These are phyloP conservation scores for Drosophila demipolita DNA, from an alignment of 2,888 invertebrate genomes.

Conservation along the genomic window DNA sequence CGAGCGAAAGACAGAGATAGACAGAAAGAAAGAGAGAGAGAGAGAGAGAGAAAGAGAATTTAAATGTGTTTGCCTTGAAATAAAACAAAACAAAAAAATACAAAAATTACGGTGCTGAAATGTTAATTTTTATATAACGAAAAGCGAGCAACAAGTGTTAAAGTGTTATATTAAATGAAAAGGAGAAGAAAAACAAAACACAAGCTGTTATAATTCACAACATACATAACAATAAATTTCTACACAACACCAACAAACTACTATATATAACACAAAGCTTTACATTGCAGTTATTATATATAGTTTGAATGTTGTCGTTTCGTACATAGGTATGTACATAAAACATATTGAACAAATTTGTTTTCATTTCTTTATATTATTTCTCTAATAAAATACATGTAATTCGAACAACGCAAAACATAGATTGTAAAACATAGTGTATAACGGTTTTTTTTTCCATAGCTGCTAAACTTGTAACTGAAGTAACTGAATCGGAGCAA, in stretches of 20 bases:
- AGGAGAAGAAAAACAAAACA: slow-evolving; percentile 26
- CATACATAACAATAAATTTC: slow-evolving; percentile 11
- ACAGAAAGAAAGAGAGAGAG: slow-evolving; percentile 16
- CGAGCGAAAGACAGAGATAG: slow-evolving; percentile 21
- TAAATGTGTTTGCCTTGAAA: slow-evolving; percentile 82
- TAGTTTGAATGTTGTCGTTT: slow-evolving; percentile 28
- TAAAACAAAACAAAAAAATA: slow-evolving; percentile 43
- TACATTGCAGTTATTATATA: background rate
- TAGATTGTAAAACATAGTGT: slow-evolving; percentile 24
- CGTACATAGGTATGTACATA: slow-evolving; percentile 14
- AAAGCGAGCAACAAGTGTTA: slow-evolving; percentile 66
- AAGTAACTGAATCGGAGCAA: slow-evolving; percentile 81
- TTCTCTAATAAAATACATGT: background rate
- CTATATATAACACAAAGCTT: slow-evolving; percentile 21
- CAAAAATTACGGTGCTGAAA: slow-evolving; percentile 83
- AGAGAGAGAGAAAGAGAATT: slow-evolving; percentile 43
- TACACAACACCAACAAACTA: slow-evolving; percentile 8
- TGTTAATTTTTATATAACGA: slow-evolving; percentile 79
- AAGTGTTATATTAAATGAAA: slow-evolving; percentile 58
- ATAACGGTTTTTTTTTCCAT: slow-evolving; percentile 46
- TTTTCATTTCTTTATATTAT: background rate
- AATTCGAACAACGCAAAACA: slow-evolving; percentile 16
- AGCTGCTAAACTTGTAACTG: slow-evolving; percentile 53
- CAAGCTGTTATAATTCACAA: slow-evolving; percentile 59
- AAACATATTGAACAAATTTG: slow-evolving; percentile 20